A percentile compares a stretch with the other conserved stretches of the same genome.
phyloP scores from a whole-genome alignment of 2,113 vertebrate species.

The Artemisiospiza belli region DNA sequence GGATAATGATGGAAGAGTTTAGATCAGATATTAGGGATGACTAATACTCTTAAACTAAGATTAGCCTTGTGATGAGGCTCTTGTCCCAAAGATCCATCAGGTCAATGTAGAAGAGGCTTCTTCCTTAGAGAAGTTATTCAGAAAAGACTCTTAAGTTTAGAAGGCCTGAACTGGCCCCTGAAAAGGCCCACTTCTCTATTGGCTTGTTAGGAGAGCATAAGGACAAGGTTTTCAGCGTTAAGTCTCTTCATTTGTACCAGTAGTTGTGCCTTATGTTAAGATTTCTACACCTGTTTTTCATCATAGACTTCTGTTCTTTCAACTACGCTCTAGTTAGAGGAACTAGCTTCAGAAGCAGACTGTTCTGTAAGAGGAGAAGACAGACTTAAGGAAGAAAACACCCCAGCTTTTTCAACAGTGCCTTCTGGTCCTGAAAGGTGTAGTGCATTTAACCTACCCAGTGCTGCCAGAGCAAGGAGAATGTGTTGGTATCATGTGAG shows the following conservation, averaged over 20 bases:
- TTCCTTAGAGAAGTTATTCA: background rate
- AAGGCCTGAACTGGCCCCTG: background rate
- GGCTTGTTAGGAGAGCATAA: background rate
- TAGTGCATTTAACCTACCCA: background rate
- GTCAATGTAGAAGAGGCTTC: background rate
- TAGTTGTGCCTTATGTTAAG: background rate
- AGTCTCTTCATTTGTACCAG: background rate
- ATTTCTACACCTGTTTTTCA: background rate
- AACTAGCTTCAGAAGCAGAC: background rate
- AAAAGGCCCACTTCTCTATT: background rate
- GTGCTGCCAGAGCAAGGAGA: background rate
- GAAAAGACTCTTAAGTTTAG: background rate
- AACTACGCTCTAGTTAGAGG: background rate
- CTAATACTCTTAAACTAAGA: background rate
- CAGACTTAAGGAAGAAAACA: background rate
- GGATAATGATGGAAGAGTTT: background rate
- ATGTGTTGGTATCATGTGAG: background rate
- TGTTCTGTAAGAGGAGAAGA: background rate
- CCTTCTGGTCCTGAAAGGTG: background rate
- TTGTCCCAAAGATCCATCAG: background rate
- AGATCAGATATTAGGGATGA: background rate
- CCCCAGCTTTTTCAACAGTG: background rate
- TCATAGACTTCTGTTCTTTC: background rate
- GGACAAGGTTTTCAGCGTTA: background rate
- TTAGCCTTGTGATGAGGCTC: background rate